Evolutionary conservation across 1,140 invertebrate species (phyloP), one percentile per base, ranked within the genome.

Genomic region (Latrodectus geometricus): DNA sequence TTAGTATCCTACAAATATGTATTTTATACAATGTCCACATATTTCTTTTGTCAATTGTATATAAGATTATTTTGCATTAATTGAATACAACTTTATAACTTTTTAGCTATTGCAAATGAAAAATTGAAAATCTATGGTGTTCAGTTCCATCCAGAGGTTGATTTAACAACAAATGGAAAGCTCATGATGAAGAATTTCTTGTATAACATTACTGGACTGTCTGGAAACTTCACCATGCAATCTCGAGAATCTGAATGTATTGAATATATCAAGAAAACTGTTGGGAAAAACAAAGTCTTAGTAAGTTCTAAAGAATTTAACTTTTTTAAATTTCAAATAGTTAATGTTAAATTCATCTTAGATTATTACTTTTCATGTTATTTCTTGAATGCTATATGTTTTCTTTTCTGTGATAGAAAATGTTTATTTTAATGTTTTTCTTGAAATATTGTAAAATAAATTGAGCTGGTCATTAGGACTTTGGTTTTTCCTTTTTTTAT

Each of bases 141-240:
- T 72, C 98, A 99, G 92, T 99, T 99, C 92, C 98, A 99, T 92
- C 97, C 97, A 0, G 97, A 97, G 93, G 97, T 99, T 68, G 98
- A 99, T 92, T 93, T 99, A 83, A 99, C 98, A 9, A 93, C 94
- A 9, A 95, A 98, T 90, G 98, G 99, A 50, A 95, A 95, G 91
- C 92, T 94, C 86, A 99, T 99, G 94, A 92, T 99, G 87, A 94
- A 95, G 65, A 99, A 99, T 92, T 99, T 99, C 92, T 92, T 99
- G 73, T 98, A 96, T 92, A 96, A 97, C 89, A 94, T 99, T 88
- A 94, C 95, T 89, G 95, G 96, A 21, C 92, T 98, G 83, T 94
- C 94, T 65, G 96, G 96, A 21, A 95, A 94, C 88, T 99, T 95
- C 92, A 99, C 97, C 12, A 94, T 99, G 91, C 92, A 94, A 54